Evolutionary conservation across 1,140 invertebrate genomes (phyloP), one percentile per base, ranked within the genome.

Genomic region (Whitmania pigra): DNA sequence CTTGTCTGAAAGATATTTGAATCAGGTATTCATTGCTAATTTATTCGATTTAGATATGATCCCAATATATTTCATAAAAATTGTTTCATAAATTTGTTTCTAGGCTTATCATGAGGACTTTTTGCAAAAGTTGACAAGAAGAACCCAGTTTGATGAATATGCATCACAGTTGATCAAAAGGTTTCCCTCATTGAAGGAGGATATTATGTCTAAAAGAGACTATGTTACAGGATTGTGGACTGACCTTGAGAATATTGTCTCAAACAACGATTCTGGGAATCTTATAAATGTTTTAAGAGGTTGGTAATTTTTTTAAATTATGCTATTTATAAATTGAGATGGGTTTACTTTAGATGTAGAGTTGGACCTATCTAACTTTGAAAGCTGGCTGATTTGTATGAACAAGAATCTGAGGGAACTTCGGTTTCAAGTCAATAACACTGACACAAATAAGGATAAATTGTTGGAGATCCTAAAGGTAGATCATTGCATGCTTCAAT

Each of bases 81-180:
- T 11, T 63, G 22, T 63, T 25, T 63, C 22, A 25, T 63, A 1
- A 31, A 18, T 25, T 63, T 63, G 2, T 25, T 25, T 31, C 22
- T 63, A 63, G 57, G 57, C 57, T 13, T 63, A 63, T 63, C 57
- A 63, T n/a, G 57, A 63, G 29, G 57, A 63, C 22, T 63, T 63
- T 22, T 63, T 63, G 57, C 57, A 63, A 15, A 22, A 31, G 22
- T 31, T 63, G 57, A 63, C 57, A 13, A 22, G 57, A 22, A 63
- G 57, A 63, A 63, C 57, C 22, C 57, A 63, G 22, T 63, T 63
- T 63, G 22, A 63, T 25, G 57, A 63, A 31, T 63, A 63, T 63
- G 22, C 57, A 63, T 25, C 6, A 13, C 57, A 63, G 29, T 31
- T 63, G 57, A 63, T 63, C 2, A 31, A 25, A 13, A 22, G 29